Evolutionary conservation across 2,113 vertebrate genomes (phyloP), one percentile per base, ranked within the genome.

Genomic region (Meriones unguiculatus): DNA sequence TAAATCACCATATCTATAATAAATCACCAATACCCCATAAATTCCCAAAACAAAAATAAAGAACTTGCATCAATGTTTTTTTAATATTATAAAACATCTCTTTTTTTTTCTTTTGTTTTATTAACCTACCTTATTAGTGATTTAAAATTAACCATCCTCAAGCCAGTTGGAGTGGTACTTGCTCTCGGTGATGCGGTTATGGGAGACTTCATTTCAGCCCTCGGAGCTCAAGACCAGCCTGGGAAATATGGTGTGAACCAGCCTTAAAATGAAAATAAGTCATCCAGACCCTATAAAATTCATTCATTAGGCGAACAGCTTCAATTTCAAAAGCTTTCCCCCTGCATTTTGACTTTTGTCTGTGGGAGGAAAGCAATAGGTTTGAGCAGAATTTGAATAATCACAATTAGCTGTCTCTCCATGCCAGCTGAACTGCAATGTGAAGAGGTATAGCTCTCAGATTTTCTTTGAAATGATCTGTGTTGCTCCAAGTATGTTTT

Each of bases 401-500:
- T 93, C 80, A 22, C 69, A 96, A 94, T 87, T 89, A 81, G 50
- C 87, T 67, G 13, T 87, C 73, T 93, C 65, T 91, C 84, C 62
- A 38, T 86, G 54, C 87, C 87, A 92, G 78, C 80, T 57, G 76
- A 15, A 82, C 84, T 84, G 28, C 14, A 87, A 18, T 54, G 54
- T 20, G 65, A 24, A 95, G 87, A 95, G 52, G 88, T 94, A 32
- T 70, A 92, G 73, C 72, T 81, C 81, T 77, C 86, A 90, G 57
- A 35, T 94, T 96, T 90, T 70, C 94, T 97, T 97, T 97, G 97
- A 97, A 97, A 96, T 86, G 90, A 82, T 82, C 92, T 95, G 14
- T 95, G 82, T 95, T 95, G 85, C 93, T 90, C 9, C 87, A 96
- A 96, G 94, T 96, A 32, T 95, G 81, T 94, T 97, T 94, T 97